Conservation (phyloP, 64 coral and sea anemone genomes). For the Actinia tenebrosa region DNA sequence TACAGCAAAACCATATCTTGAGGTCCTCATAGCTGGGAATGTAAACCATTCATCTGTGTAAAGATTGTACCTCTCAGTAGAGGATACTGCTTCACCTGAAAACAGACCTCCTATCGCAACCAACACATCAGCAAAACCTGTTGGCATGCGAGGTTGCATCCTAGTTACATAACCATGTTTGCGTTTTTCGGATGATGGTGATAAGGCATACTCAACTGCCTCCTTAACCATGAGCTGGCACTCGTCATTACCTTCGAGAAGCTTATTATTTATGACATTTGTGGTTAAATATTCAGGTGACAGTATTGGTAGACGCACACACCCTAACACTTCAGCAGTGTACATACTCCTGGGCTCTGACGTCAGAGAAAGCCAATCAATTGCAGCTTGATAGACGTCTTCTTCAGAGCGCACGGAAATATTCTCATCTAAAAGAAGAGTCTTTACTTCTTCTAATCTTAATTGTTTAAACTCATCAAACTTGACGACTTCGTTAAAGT, state of each 20-base stretch:
- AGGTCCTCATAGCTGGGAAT: conserved; percentile 56
- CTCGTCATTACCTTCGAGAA: conserved; percentile 54
- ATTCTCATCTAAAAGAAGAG: conserved; percentile 71
- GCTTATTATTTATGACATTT: conserved; percentile 51
- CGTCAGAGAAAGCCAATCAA: conserved; percentile 58
- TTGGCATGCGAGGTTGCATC: conserved; percentile 80
- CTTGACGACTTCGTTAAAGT: conserved; percentile 69
- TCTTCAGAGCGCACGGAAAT: conserved; percentile 83
- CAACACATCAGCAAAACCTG: conserved; percentile 81
- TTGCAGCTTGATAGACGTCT: conserved; percentile 79
- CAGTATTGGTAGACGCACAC: conserved; percentile 74
- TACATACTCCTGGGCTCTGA: conserved; percentile 29
- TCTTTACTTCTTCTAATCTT: conserved; percentile 58
- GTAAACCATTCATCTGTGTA: conserved; percentile 87
- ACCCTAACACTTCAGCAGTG: conserved; percentile 52
- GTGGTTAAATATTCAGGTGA: conserved; percentile 60
- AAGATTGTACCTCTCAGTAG: conserved; percentile 81
- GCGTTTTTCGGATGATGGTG: conserved; percentile 88
- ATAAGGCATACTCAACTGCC: conserved; percentile 77
- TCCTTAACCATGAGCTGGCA: conserved; percentile 76
- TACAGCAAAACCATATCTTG: conserved; percentile 78
- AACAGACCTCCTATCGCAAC: conserved; percentile 77
- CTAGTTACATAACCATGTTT: conserved; percentile 40
- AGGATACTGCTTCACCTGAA: conserved; percentile 64
- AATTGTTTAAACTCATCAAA: conserved; percentile 76